Evolutionary conservation across 2,113 vertebrate genomes (phyloP), one percentile per base, ranked within the genome.

Genomic region (Elanus axillaris): DNA sequence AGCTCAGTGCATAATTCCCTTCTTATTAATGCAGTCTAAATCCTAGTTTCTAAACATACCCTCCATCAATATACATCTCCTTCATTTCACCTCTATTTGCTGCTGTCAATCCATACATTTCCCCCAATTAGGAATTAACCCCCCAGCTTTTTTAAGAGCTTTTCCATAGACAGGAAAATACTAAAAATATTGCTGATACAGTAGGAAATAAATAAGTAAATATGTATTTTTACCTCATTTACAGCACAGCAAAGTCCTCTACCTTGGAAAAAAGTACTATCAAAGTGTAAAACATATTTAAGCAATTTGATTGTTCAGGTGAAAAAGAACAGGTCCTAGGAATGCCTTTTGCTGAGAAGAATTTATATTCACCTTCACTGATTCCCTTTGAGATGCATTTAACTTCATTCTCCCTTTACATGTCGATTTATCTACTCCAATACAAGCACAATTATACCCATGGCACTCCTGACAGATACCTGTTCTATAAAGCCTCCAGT

Each of bases 1-100:
- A 68, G 10, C 14, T 90, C 22, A 63, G 12, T 82, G 53, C 19
- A 91, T 86, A 93, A 83, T 89, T 89, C 32, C 15, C 5, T 43
- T 93, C 59, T 86, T 76, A 85, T 79, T 96, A 89, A 90, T 74
- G 76, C 20, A 85, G 25, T 50, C 45, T 80, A 80, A 94, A 91
- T 92, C 13, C 15, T 43, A 53, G 7, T 82, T 97, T 93, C 50
- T 62, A 94, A 92, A 91, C 38, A 76, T 23, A 59, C 1, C 16
- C 9, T 55, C 9, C 55, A 74, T 63, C n/a, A 93, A 71, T 40
- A 86, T 6, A 53, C 4, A 40, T 53, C 38, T 82, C 73, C 47
- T 91, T 82, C 42, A 67, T 79, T 94, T 97, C 88, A 89, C 82
- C 34, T 93, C 52, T 87, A 3, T 62, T 78, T 82, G 17, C 18